These are phyloP conservation scores for Gallinago jamesoni DNA, from an alignment of 2,113 vertebrate genomes.

Conservation along the genomic window DNA sequence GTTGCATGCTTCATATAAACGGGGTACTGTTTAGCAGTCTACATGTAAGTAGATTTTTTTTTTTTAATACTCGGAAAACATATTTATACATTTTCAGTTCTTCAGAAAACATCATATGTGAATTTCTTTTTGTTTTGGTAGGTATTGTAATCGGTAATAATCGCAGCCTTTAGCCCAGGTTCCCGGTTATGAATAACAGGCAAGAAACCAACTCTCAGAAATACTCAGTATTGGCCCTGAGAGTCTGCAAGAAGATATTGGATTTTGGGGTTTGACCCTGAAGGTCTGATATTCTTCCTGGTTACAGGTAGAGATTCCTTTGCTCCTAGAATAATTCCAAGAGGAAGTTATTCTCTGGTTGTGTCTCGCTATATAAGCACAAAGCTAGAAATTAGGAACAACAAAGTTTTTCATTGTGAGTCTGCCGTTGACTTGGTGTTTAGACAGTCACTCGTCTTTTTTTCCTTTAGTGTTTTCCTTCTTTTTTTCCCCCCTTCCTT, in stretches of 20 bases:
- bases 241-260: neutral
- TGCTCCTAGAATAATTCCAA: slow-evolving; percentile 24
- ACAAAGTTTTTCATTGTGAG: neutral
- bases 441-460: neutral
- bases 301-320: neutral
- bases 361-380: neutral
- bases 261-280: neutral
- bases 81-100: neutral
- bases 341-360: neutral
- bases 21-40: neutral
- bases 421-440: neutral
- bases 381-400: neutral
- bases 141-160: neutral
- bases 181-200: neutral
- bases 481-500: neutral
- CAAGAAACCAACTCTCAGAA: slow-evolving; percentile 22
- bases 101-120: neutral
- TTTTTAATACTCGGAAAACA: neutral
- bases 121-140: slow-evolving; percentile 20
- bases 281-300: slow-evolving; percentile 19
- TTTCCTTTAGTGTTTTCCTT: neutral
- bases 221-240: neutral
- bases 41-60: neutral
- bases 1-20: neutral
- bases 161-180: neutral